Evolutionary conservation across 2,797 vertebrate species (phyloP).

Genomic region (Gymnopithys bicolor): DNA sequence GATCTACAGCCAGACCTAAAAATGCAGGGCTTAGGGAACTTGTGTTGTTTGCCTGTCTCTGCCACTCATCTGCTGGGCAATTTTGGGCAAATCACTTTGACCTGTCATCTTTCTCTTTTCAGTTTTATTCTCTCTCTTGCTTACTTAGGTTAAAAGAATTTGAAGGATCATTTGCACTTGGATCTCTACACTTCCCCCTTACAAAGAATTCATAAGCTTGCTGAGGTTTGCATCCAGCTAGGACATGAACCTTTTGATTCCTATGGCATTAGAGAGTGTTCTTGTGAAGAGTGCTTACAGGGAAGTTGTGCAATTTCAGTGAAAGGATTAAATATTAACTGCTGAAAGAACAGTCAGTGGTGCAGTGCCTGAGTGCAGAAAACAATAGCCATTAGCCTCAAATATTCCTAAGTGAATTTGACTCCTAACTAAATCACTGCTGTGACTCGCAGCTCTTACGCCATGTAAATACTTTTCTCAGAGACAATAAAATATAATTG

Average conservation of each 20-base stretch:
- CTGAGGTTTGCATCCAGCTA: not conserved
- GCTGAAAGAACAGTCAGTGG: not conserved
- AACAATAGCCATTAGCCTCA: not conserved
- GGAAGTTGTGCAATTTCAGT: not conserved
- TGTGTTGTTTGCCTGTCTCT: not conserved
- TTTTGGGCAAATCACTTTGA: not conserved
- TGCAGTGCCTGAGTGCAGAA: not conserved
- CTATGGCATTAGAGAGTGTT: not conserved
- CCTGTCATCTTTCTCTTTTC: not conserved
- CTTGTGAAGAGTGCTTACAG: not conserved
- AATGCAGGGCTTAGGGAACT: not conserved
- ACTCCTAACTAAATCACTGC: not conserved
- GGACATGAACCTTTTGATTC: not conserved
- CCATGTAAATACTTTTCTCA: slow-evolving; percentile 11
- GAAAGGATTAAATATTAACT: not conserved
- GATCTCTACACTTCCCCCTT: not conserved
- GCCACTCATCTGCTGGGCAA: not conserved
- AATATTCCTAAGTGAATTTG: not conserved
- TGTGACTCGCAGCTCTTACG: slow-evolving; percentile 7
- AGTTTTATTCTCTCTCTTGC: not conserved
- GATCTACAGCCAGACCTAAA: not conserved
- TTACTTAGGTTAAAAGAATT: not conserved
- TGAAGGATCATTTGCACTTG: not conserved
- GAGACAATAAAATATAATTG: slow-evolving; percentile 39
- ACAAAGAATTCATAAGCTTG: not conserved